These are phyloP conservation scores for Choloepus hoffmanni DNA, from an alignment of 2,113 vertebrate genomes.

Conservation along the genomic window DNA sequence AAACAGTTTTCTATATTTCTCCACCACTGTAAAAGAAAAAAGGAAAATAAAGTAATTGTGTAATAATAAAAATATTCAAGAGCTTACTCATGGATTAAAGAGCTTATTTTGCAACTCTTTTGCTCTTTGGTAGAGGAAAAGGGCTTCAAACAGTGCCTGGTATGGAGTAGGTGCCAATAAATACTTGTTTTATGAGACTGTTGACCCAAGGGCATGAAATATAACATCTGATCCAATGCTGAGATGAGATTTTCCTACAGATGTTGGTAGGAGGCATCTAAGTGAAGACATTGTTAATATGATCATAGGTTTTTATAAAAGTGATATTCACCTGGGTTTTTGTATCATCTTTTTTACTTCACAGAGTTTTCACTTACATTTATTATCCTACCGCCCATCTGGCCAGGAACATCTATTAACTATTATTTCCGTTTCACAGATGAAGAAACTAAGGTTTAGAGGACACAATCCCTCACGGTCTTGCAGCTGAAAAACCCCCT, in stretches of 20 bases:
- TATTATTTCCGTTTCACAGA: not conserved
- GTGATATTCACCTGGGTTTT: not conserved
- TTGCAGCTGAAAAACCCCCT: fast-evolving
- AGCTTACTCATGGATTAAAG: not conserved
- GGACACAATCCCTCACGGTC: fast-evolving
- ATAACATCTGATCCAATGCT: not conserved
- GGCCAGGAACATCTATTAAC: not conserved
- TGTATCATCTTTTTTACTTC: not conserved
- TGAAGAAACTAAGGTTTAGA: not conserved
- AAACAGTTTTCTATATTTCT: slow-evolving; percentile 49
- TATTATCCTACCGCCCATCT: not conserved
- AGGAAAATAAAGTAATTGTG: not conserved
- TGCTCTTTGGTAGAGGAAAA: slow-evolving; percentile 25
- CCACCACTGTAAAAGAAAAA: not conserved
- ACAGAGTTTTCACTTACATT: not conserved
- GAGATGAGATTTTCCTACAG: not conserved
- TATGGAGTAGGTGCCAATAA: not conserved
- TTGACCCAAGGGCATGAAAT: not conserved
- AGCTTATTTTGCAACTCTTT: not conserved
- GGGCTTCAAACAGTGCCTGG: not conserved
- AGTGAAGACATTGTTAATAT: not conserved
- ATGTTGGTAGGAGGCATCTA: not conserved
- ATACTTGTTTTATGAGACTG: not conserved
- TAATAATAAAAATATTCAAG: slow-evolving; percentile 38
- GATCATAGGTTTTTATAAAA: not conserved